Percentiles rank a stretch among this genome's conserved stretches.
These are phyloP conservation scores for Drosophila nannoptera DNA, from an alignment of 1,140 invertebrate genomes.

Conservation along the genomic window DNA sequence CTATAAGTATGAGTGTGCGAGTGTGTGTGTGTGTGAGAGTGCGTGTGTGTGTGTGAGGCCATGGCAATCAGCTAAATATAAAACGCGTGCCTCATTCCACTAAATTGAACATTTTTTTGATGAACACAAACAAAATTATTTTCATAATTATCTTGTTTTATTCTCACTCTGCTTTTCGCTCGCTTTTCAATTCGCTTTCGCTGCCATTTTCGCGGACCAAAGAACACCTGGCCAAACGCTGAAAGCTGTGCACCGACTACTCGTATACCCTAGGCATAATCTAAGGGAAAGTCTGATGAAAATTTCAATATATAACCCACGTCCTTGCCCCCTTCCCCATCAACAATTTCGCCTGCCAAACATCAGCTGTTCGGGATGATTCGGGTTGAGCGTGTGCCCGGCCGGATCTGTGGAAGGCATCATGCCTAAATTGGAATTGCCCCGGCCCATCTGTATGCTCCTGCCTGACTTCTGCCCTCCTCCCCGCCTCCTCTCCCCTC, in stretches of 20 bases:
- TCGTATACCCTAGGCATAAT: too few relatives aligned
- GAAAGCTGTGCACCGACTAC: too few relatives aligned
- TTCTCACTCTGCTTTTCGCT: slow-evolving; percentile 14
- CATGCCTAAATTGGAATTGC: slow-evolving; percentile 69
- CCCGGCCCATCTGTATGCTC: background rate
- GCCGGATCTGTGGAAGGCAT: slow-evolving; percentile 14
- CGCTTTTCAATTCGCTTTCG: slow-evolving; percentile 8
- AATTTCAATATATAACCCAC: too few relatives aligned
- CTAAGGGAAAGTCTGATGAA: too few relatives aligned
- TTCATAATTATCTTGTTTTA: slow-evolving; percentile 56
- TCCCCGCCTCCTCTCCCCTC: background rate
- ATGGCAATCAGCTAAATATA: slow-evolving; percentile 71
- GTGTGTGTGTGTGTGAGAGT: background rate
- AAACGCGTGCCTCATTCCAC: slow-evolving; percentile 70
- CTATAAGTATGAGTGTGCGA: slow-evolving; percentile 1
- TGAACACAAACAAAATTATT: slow-evolving; percentile 39
- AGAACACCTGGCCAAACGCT: background rate
- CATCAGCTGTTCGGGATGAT: slow-evolving; percentile 54
- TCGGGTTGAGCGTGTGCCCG: slow-evolving; percentile 31
- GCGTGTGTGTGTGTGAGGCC: slow-evolving; percentile 19
- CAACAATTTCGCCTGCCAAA: slow-evolving; percentile 15
- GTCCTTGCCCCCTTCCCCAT: too few relatives aligned
- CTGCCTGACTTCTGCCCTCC: background rate
- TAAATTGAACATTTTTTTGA: slow-evolving; percentile 52
- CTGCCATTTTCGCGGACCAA: slow-evolving; percentile 15